These are phyloP conservation scores for Habroteleia sp. DNA, from an alignment of 2,888 invertebrate genomes.

Conservation along the genomic window DNA sequence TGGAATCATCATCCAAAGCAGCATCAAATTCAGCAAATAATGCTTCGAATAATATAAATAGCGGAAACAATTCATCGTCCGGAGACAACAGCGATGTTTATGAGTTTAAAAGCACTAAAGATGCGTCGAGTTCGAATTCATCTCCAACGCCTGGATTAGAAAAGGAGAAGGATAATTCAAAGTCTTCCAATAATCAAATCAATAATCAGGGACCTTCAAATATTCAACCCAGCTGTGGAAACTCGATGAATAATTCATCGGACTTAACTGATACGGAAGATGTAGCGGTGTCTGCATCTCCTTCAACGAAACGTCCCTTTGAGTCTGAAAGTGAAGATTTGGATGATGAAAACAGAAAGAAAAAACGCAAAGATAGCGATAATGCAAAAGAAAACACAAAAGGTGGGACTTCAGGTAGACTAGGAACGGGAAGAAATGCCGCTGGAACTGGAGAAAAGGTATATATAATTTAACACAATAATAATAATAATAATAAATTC, in stretches of 20 bases:
- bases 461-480: no score
- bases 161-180: conserved; percentile 75
- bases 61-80: conserved; percentile 68
- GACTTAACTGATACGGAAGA: conserved; percentile 41
- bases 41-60: conserved; percentile 54
- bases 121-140: conserved; percentile 80
- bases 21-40: conserved; percentile 67
- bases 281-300: conserved; percentile 68
- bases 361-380: conserved; percentile 89
- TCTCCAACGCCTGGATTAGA: conserved; percentile 80
- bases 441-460: conserved; percentile 54
- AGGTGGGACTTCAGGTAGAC: conserved; percentile 77
- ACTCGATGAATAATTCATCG: conserved; percentile 39
- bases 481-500: no score
- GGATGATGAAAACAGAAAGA: conserved; percentile 87
- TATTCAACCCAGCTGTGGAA: conserved; percentile 27
- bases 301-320: conserved; percentile 79
- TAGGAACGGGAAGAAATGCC: conserved; percentile 75
- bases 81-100: conserved; percentile 82
- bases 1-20: conserved; percentile 72
- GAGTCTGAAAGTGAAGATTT: conserved; percentile 84
- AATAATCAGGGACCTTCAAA: conserved; percentile 47
- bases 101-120: conserved; percentile 84
- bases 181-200: conserved; percentile 61
- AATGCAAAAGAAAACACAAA: conserved; percentile 83